A percentile compares a stretch with the other conserved stretches of the same genome.
phyloP scores from a whole-genome alignment of 1,140 invertebrate genomes.

The Nephila pilipes region DNA sequence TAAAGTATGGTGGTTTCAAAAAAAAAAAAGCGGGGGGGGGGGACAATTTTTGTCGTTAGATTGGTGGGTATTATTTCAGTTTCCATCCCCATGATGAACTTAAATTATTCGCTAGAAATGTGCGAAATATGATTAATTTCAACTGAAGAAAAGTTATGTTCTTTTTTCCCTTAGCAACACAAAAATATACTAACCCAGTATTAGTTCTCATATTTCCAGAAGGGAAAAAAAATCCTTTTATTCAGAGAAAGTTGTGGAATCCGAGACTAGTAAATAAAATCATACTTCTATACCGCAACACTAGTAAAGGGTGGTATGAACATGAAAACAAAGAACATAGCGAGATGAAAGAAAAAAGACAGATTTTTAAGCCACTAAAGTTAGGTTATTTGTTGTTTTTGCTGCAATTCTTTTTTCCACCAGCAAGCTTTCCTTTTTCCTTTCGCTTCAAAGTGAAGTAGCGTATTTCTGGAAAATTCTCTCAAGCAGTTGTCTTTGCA shows the following conservation, averaged over 20 bases:
- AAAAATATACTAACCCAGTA: no score
- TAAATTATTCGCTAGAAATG: no score
- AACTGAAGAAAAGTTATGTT: no score
- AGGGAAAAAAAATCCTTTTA: no score
- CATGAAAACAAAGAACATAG: background rate
- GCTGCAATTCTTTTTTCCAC: background rate
- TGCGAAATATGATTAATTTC: background rate
- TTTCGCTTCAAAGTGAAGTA: slow-evolving; percentile 2
- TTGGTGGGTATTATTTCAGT: no score
- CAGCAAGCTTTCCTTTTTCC: background rate
- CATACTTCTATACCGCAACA: background rate
- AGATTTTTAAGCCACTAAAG: background rate
- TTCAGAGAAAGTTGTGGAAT: background rate
- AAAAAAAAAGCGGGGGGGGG: no score
- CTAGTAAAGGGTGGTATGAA: background rate
- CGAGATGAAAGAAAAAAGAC: background rate
- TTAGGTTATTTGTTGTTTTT: background rate
- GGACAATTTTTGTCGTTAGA: no score
- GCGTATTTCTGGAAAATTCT: slow-evolving; percentile 6
- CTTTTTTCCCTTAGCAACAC: no score
- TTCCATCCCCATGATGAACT: no score
- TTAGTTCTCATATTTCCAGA: no score
- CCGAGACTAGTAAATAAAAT: background rate
- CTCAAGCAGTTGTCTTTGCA: slow-evolving; percentile 10
- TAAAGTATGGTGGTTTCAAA: no score